These are phyloP conservation scores for Drosophila anomalata DNA, from an alignment of 2,888 invertebrate genomes.

Conservation along the genomic window DNA sequence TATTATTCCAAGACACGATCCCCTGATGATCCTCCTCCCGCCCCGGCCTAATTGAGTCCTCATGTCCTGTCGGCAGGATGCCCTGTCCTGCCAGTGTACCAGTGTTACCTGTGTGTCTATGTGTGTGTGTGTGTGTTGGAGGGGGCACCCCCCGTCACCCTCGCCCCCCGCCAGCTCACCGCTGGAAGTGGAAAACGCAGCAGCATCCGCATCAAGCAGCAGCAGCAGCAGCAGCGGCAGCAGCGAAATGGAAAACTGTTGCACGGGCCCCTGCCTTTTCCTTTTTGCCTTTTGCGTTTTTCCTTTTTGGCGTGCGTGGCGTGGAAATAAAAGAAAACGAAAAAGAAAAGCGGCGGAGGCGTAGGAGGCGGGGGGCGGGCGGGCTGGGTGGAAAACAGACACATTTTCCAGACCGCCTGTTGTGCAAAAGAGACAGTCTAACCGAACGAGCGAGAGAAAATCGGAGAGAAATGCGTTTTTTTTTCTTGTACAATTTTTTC, in stretches of 20 bases:
- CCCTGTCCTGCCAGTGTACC: slow-evolving; percentile 4
- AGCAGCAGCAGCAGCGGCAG: not conserved
- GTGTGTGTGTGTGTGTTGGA: not conserved
- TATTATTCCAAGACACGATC: not conserved
- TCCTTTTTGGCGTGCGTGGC: slow-evolving; percentile 36
- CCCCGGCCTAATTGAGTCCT: slow-evolving; percentile 43
- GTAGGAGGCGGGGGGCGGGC: not conserved
- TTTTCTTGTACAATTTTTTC: slow-evolving; percentile 5
- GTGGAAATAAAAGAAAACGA: not conserved
- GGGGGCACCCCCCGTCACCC: slow-evolving; percentile 1
- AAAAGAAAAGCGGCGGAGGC: slow-evolving; percentile 1
- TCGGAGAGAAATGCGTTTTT: slow-evolving; percentile 11
- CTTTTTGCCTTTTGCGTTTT: slow-evolving; percentile 26
- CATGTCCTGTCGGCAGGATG: slow-evolving; percentile 42
- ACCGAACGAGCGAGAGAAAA: slow-evolving; percentile 1
- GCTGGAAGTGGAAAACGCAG: slow-evolving; percentile 30
- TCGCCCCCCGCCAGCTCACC: slow-evolving; percentile 17
- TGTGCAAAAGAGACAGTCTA: slow-evolving; percentile 9
- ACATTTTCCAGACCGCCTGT: slow-evolving; percentile 57
- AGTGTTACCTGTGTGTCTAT: not conserved
- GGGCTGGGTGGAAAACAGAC: slow-evolving; percentile 23
- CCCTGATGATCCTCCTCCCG: slow-evolving; percentile 9
- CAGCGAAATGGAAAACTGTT: slow-evolving; percentile 27
- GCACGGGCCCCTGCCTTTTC: slow-evolving; percentile 25
- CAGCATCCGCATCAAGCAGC: not conserved